Conservation (phyloP, 2,797 vertebrate species). For the Acridotheres tristis region DNA sequence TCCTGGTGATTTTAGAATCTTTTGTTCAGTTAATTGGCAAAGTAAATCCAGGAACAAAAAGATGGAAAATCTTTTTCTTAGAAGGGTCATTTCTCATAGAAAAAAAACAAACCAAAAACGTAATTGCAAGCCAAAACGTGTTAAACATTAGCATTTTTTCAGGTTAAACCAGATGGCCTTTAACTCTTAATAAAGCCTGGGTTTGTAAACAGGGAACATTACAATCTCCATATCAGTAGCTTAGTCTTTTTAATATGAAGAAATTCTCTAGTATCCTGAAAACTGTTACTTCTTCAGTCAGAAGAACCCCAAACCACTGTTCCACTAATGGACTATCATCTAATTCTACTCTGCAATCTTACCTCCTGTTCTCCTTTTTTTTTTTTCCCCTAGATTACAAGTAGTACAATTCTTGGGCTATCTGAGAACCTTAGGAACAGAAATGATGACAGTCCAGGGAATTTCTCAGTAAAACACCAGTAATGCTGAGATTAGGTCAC, state of each 20-base stretch:
- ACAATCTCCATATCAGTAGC: background rate
- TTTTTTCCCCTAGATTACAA: background rate
- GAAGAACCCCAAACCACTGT: accelerated
- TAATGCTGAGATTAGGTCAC: background rate
- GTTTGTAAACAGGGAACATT: background rate
- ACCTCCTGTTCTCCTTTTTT: background rate
- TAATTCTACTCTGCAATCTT: background rate
- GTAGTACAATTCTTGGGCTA: background rate
- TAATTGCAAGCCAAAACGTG: background rate
- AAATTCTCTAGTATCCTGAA: background rate
- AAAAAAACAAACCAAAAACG: background rate
- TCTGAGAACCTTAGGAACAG: background rate
- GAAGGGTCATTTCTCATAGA: background rate
- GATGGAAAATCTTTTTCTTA: background rate
- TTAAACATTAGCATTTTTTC: background rate
- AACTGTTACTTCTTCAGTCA: background rate
- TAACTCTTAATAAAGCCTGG: background rate
- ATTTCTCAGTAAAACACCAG: background rate
- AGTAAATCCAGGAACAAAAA: slow-evolving; percentile 6
- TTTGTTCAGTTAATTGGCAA: slow-evolving; percentile 9
- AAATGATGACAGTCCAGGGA: background rate
- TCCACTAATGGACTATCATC: background rate
- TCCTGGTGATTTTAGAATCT: slow-evolving; percentile 1
- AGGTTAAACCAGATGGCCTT: background rate
- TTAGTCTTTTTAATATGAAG: background rate